A percentile compares a stretch with the other conserved stretches of the same genome.
Conservation (phyloP, 2,113 vertebrate species). For the Lipotes vexillifer region DNA sequence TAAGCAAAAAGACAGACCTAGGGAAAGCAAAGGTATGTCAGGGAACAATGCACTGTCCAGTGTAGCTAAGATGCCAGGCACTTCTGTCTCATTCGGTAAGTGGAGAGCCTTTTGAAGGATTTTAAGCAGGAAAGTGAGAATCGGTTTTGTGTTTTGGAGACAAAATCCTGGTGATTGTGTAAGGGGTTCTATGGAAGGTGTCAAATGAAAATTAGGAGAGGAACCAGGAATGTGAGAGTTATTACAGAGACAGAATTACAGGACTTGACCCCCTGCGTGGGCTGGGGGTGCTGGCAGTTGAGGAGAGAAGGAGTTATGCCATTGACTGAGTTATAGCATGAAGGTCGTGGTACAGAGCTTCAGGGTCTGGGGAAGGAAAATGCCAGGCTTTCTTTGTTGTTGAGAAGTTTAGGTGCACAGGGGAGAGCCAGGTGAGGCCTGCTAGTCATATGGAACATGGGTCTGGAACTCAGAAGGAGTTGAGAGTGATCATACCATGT, state of each 20-base stretch:
- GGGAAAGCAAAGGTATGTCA: neutral
- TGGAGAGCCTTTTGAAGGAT: neutral
- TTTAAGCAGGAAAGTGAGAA: neutral
- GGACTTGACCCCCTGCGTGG: neutral
- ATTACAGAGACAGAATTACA: neutral
- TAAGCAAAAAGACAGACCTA: neutral
- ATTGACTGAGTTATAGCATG: neutral
- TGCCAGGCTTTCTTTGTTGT: neutral
- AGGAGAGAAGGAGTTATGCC: neutral
- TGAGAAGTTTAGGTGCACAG: neutral
- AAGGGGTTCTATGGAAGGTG: neutral
- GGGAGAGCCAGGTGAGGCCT: neutral
- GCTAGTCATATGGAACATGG: neutral
- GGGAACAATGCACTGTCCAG: neutral
- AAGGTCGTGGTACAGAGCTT: neutral
- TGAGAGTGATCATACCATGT: neutral
- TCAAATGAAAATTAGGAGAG: neutral
- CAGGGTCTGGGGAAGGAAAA: neutral
- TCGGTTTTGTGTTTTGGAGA: conserved; percentile 9
- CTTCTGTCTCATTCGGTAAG: neutral
- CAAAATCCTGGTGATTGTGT: neutral
- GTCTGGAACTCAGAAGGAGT: neutral
- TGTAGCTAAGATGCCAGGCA: neutral
- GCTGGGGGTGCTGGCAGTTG: neutral
- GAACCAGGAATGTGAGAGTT: neutral